Conservation (phyloP, 2,113 vertebrate genomes). For the Oenanthe oenanthe region DNA sequence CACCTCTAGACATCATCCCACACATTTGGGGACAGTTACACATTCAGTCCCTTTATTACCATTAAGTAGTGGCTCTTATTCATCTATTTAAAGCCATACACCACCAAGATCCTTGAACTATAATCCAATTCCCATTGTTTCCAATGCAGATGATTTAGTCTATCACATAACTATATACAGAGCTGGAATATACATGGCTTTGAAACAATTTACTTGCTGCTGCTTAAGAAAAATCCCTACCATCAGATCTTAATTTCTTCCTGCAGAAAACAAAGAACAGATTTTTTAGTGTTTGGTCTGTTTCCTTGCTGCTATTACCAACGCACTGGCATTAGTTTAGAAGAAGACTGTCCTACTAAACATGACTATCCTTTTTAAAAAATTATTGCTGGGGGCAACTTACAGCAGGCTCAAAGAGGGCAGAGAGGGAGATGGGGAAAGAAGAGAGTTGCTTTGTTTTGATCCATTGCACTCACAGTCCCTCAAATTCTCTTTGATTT, state of each 20-base stretch:
- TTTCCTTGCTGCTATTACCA: slow-evolving; percentile 31
- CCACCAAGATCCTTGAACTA: background rate
- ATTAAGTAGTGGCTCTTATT: background rate
- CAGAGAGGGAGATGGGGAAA: background rate
- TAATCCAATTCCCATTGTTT: background rate
- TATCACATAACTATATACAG: background rate
- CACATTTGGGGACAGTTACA: background rate
- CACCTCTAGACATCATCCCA: background rate
- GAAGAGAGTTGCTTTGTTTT: slow-evolving; percentile 42
- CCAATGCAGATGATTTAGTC: background rate
- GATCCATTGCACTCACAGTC: background rate
- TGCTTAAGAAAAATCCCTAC: background rate
- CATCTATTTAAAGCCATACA: background rate
- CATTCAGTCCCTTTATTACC: background rate
- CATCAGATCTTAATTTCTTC: slow-evolving; percentile 41
- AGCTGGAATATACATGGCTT: background rate
- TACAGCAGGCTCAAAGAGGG: slow-evolving; percentile 1
- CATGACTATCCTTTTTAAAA: slow-evolving; percentile 27
- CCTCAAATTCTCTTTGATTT: slow-evolving; percentile 23
- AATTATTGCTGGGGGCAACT: background rate
- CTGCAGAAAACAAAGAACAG: background rate
- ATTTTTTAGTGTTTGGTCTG: background rate
- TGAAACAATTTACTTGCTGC: slow-evolving; percentile 12
- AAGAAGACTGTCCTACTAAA: background rate
- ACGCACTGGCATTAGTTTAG: slow-evolving; percentile 40